A percentile compares a stretch with the other conserved stretches of the same genome.
phyloP scores from a whole-genome alignment of 2,888 invertebrate genomes.

The Chrysomela aeneicollis region DNA sequence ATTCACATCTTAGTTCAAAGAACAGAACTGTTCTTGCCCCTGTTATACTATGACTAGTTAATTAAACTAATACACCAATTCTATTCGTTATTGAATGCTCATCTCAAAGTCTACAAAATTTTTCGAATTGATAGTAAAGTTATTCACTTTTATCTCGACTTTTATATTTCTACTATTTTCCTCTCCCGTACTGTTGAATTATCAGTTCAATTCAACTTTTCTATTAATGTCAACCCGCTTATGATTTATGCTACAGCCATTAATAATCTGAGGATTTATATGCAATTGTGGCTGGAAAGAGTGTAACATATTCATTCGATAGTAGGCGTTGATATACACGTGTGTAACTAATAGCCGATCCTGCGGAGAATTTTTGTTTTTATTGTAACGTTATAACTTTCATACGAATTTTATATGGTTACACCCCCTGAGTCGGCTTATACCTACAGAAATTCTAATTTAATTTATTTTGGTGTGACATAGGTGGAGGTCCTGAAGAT shows the following conservation, averaged over 20 bases:
- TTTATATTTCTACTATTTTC: background rate
- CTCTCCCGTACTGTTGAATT: background rate
- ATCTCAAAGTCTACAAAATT: no score
- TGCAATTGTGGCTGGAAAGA: slow-evolving; percentile 37
- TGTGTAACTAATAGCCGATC: slow-evolving; percentile 36
- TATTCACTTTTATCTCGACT: background rate
- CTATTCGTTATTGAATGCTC: no score
- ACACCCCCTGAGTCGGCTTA: slow-evolving; percentile 1
- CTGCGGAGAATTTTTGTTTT: slow-evolving; percentile 20
- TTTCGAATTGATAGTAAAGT: no score
- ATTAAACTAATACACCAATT: no score
- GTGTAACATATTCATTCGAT: slow-evolving; percentile 39
- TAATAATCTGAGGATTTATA: slow-evolving; percentile 37
- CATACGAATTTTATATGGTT: slow-evolving; percentile 16
- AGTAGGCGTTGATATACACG: slow-evolving; percentile 40
- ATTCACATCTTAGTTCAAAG: no score
- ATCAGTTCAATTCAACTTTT: background rate
- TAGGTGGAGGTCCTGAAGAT: background rate
- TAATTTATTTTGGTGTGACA: background rate
- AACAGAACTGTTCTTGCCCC: no score
- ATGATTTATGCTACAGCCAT: slow-evolving; percentile 34
- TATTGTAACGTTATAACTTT: slow-evolving; percentile 10
- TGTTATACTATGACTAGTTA: no score
- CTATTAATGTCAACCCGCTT: slow-evolving; percentile 1
- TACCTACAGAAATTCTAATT: slow-evolving; percentile 6